Evolutionary conservation across 2,113 vertebrate species (phyloP), one percentile per base, ranked within the genome.

Genomic region (Dasyprocta punctata): DNA sequence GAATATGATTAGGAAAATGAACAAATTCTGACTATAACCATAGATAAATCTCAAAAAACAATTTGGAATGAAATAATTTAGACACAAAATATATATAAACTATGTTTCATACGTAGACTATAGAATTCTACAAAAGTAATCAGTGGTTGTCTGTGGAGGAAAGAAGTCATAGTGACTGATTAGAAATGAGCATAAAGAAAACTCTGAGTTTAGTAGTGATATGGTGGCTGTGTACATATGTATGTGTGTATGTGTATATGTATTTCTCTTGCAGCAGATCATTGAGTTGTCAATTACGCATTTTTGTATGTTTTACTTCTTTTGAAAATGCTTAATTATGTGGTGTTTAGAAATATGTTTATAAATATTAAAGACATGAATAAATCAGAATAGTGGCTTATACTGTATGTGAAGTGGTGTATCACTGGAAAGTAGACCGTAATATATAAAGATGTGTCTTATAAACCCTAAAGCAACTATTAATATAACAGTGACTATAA

Each of bases 401-500:
- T 24, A 63, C 60, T 81, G 28, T 6, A 24, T 41, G 26, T 38
- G 38, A 89, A 88, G 22, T 60, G 33, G 54, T 61, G 5, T 80
- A 58, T 67, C 52, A 60, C 60, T 87, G 36, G 28, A 38, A 82
- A 7, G 52, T 5, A 82, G 24, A 81, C 33, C 44, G 2, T 86
- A 49, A 60, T 30, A 82, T 69, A 22, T 11, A 61, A 85, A 85
- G 38, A 30, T 60, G 17, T 58, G 7, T 81, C 44, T 65, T 52
- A 58, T 60, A 49, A 82, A 71, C 77, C 54, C 52, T 44, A 38
- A 69, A 80, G 22, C 47, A 82, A 78, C 65, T 95, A 36, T 87
- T 93, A 96, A 80, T 75, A 67, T 85, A 83, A 86, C 16, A 85
- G 22, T 83, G 33, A 54, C 71, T 78, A 78, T 71, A 75, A 63